Evolutionary conservation across 2,797 vertebrate genomes (phyloP).

Genomic region (Propithecus perrieri): DNA sequence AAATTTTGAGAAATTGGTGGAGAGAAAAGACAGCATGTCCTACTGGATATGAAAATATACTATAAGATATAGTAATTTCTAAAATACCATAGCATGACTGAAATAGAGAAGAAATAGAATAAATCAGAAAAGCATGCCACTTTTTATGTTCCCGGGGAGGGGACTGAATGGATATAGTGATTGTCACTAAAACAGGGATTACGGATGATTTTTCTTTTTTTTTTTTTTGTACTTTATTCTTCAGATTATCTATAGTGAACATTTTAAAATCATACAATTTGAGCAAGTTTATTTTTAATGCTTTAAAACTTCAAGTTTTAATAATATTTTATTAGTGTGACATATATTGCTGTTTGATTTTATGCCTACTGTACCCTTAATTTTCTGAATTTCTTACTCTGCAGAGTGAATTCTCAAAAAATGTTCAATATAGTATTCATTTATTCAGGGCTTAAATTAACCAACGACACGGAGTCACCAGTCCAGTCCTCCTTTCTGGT

Average conservation of each 20-base stretch:
- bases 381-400: background rate
- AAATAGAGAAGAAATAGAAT: background rate
- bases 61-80: background rate
- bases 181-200: background rate
- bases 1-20: slow-evolving; percentile 11
- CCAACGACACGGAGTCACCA: background rate
- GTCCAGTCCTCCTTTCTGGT: background rate
- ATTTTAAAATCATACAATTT: background rate
- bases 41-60: background rate
- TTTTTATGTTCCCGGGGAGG: background rate
- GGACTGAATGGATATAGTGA: background rate
- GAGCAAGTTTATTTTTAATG: slow-evolving; percentile 27
- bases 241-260: background rate
- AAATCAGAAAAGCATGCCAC: background rate
- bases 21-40: background rate
- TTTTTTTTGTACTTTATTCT: background rate
- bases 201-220: background rate
- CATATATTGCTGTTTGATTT: background rate
- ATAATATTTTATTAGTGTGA: background rate
- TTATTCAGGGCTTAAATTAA: background rate
- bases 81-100: background rate
- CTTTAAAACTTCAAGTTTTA: slow-evolving; percentile 18
- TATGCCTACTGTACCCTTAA: background rate
- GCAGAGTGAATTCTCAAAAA: background rate
- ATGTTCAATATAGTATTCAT: background rate